Evolutionary conservation across 2,888 invertebrate genomes (phyloP), one percentile per base, ranked within the genome.

Genomic region (Acronicta leporina): DNA sequence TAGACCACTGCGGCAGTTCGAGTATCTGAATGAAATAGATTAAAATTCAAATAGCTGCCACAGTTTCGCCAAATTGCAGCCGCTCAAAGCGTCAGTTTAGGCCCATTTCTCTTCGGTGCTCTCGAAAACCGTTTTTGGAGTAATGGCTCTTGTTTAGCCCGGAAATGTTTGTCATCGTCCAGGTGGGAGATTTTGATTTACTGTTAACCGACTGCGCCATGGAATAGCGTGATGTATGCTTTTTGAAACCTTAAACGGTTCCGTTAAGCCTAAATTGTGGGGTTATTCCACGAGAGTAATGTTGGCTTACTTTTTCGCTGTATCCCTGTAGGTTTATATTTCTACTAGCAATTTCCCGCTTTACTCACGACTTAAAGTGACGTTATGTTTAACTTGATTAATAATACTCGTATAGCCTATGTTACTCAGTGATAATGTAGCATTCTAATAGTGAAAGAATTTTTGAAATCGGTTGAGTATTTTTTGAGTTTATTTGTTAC

Each of bases 101-200:
- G 14, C 13, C 11, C 58, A 35, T 50, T 46, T 40, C 49, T 63
- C 60, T 52, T 74, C 58, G 63, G 66, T 58, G 66, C 75, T 75
- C 72, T 80, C 72, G 74, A 80, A 79, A 86, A 84, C 75, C 76
- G 77, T 81, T 82, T 80, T 69, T 74, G 81, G 85, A 88, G 88
- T 87, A 88, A 88, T 88, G 84, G 82, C 77, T 79, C 86, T 87
- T 85, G 87, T 87, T 87, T 85, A 80, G 85, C 84, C 84, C 71
- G 72, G 77, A 87, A 87, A 87, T 85, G 88, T 88, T 87, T 87
- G 87, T 88, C 87, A 88, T 85, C 77, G 82, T 63, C 70, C 88
- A 87, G 87, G 87, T 87, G 87, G 84, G 80, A 25, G 35, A 50
- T 68, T 77, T 77, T 83, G 83, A 86, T 84, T 86, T 83, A 86